Evolutionary conservation across 2,888 invertebrate genomes (phyloP), one percentile per base, ranked within the genome.

Genomic region (Oscheius sp.): DNA sequence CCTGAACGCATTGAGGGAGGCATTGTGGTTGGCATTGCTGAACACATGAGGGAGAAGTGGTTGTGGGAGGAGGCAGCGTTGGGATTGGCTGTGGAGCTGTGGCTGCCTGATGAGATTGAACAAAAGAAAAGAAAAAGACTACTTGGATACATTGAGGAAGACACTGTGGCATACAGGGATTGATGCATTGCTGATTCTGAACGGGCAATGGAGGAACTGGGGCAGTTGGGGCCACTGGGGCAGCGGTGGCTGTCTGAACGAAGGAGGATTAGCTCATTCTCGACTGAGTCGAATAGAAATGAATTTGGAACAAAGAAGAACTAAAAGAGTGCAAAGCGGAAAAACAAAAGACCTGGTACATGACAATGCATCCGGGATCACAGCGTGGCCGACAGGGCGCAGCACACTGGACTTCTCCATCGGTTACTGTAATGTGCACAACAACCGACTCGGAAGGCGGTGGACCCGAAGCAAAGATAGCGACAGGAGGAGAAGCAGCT

Each of bases 1-100:
- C 73, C 70, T 75, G 75, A 68, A 75, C 66, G 46, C 75, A 75
- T 68, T 73, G 73, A n/a, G 71, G 64, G 34, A 61, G 58, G 70
- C 75, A 75, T 45, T 75, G 75, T 63, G 75, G 75, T 48, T 72
- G 75, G 31, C 61, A 61, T 61, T 71, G 72, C 23, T 39, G 61
- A 45, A 61, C 31, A 31, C 61, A 61, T 17, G 69, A 42, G 15
- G 71, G 46, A 64, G 45, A 65, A 33, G 46, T 31, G 39, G 39
- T 37, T 42, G 66, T 66, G 39, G 61, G 63, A n/a, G 71, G 50
- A 31, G 65, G 33, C 27, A 39, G 53, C 5, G 70, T 33, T 17
- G 42, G 58, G 10, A 27, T 58, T 20, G 52, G 53, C 8, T 17
- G 64, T 55, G 64, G 64, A 31, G 50, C 31, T 15, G 48, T 61